Base-by-base conservation (phyloP, 1,140 invertebrate genomes). In the Saccostrea glomerata region DNA sequence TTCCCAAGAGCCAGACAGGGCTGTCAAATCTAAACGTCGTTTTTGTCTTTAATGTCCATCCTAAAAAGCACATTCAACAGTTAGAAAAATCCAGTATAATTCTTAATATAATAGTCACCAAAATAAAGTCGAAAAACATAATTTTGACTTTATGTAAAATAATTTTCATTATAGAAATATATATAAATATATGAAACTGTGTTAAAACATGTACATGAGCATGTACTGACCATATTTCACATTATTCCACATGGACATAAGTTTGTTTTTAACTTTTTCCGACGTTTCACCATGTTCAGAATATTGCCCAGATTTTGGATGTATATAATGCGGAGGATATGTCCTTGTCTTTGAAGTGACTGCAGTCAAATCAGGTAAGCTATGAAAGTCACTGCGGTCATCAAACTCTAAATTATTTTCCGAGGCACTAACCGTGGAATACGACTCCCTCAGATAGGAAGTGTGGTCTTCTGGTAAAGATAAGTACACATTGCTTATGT, bases 171-270 rank as follows among this genome's bases (percentile, higher is more conserved):
- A 47, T 47, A 47, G 2, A 47, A 7, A 9, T 47, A 47, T 47
- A 47, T 47, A 47, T 6, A 7, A 6, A 6, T 47, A 5, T 3
- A 47, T 47, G 47, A 47, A 47, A 47, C 47, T 1, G 47, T 47
- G 40, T 47, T 47, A 47, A 47, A 47, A 47, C 5, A 70, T 70
- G 6, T 20, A 7, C 54, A 7, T 63, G 40, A 23, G 23, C 66
- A 17, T 36, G 30, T 82, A 88, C 90, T 89, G 90, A 96, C 97
- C 97, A 95, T 98, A 98, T 96, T 98, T 98, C 83, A 98, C 96
- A 95, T 98, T 98, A 94, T 98, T 98, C 97, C 97, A 98, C 96
- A 98, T 97, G 73, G 97, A 97, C 91, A 97, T 94, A 70, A 98
- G 94, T 89, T 97, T 97, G 23, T 97, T 97, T 94, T 98, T 98